Evolutionary conservation across 2,797 vertebrate genomes (phyloP), one percentile per base, ranked within the genome.

Genomic region (Melanotaenia maccullochi): DNA sequence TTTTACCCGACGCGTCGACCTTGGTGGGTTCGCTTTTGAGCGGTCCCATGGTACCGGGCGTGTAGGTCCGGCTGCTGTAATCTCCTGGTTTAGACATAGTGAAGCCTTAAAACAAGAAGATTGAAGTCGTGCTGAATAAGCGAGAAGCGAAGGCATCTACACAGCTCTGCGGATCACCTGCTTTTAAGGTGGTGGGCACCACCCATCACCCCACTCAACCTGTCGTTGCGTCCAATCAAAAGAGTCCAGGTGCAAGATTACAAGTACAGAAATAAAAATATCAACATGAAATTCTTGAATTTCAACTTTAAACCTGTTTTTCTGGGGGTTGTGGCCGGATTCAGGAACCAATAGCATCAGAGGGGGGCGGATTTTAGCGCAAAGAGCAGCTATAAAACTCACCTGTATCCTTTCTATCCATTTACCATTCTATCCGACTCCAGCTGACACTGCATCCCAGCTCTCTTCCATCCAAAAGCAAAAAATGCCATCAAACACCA

Each of bases 51-150:
- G 7, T 12, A 5, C 75, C 18, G 8, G 90, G 85, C 1, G 47
- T 33, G 69, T 72, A 79, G 2, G 92, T 82, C 87, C 89, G 87
- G 85, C 90, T 93, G 76, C 89, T 93, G 89, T 79, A 91, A 4
- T 67, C 78, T 76, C 69, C 40, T 0, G 78, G 38, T 59, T 75
- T 84, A 0, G 84, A 87, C 90, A 90, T 93, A 0, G 0, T 85
- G 79, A 14, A 38, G 55, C 4, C 28, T 35, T 47, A 1, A 49
- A 12, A 9, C 0, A 13, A 0, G 36, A 5, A 42, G 49, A 64
- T 16, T 42, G 25, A 11, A 2, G 44, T 14, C 32, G 14, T 3
- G 11, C 11, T 22, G 80, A 22, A 0, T 67, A 73, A 64, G 25
- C 73, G 75, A 76, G 65, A 32, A 6, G 13, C 13, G 68, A 30